Conservation (phyloP, 2,888 invertebrate species). For the Antitype chi region DNA sequence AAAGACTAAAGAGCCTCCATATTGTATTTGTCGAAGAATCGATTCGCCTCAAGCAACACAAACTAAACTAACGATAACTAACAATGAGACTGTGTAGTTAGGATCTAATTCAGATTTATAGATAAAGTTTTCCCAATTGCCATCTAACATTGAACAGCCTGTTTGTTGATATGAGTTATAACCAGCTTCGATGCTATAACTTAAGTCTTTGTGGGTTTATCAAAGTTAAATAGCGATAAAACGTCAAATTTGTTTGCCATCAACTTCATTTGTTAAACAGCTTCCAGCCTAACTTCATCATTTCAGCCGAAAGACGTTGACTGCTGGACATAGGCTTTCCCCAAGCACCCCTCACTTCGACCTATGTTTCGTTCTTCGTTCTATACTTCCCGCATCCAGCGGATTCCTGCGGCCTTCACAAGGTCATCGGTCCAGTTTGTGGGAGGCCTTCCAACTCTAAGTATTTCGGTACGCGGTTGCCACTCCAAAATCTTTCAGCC, state of each 20-base stretch:
- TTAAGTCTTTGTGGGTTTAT: not conserved
- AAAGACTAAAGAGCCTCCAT: not conserved
- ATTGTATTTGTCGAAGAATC: slow-evolving; percentile 18
- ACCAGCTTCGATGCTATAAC: not conserved
- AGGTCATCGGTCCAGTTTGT: too few species aligned
- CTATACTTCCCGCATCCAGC: too few species aligned
- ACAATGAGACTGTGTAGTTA: slow-evolving; percentile 37
- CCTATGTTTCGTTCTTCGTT: too few species aligned
- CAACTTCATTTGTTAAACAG: not conserved
- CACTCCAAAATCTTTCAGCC: too few species aligned
- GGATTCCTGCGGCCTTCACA: too few species aligned
- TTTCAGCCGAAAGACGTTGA: too few species aligned
- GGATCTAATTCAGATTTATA: slow-evolving; percentile 45
- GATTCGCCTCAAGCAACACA: slow-evolving; percentile 21
- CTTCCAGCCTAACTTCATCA: too few species aligned
- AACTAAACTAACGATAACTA: slow-evolving; percentile 20
- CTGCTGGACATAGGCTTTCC: too few species aligned
- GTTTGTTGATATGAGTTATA: slow-evolving; percentile 20
- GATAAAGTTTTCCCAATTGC: slow-evolving; percentile 37
- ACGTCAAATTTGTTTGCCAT: not conserved
- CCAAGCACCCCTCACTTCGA: too few species aligned
- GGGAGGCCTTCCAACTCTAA: too few species aligned
- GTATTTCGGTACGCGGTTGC: too few species aligned
- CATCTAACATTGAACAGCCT: slow-evolving; percentile 8
- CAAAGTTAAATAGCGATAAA: not conserved